Conservation (phyloP, 2,113 vertebrate genomes). For the Podarcis cretensis region DNA sequence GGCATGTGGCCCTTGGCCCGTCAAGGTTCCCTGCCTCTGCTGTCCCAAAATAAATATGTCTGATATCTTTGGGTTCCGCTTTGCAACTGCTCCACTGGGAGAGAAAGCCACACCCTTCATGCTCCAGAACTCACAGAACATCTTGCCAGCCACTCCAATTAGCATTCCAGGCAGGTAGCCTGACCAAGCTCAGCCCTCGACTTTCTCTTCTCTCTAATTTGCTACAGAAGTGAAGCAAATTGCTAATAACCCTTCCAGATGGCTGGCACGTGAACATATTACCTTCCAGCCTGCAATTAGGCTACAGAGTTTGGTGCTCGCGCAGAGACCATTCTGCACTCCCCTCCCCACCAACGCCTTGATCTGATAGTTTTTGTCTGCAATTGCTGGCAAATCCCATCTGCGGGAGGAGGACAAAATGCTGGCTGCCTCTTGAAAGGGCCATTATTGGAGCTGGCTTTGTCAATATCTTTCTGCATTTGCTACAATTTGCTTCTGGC, state of each 20-base stretch:
- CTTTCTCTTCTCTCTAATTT: background rate
- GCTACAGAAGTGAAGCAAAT: background rate
- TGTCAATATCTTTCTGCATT: background rate
- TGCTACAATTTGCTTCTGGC: fast-evolving
- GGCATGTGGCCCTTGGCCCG: too few relatives aligned
- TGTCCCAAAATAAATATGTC: background rate
- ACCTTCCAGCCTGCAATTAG: background rate
- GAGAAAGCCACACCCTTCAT: background rate
- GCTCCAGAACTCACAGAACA: background rate
- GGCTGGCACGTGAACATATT: background rate
- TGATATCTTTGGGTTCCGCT: background rate
- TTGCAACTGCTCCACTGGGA: background rate
- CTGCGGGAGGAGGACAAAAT: fast-evolving
- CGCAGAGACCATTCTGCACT: background rate
- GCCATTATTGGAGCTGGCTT: background rate
- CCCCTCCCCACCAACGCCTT: background rate
- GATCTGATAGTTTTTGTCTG: background rate
- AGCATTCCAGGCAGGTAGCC: background rate
- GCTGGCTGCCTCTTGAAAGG: background rate
- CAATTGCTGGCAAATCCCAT: background rate
- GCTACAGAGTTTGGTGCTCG: background rate
- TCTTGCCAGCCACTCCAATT: background rate
- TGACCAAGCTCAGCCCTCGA: background rate
- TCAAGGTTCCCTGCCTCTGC: background rate
- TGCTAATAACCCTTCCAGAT: background rate